Evolutionary conservation across 2,113 vertebrate species (phyloP), one percentile per base, ranked within the genome.

Genomic region (Delphinapterus leucas): DNA sequence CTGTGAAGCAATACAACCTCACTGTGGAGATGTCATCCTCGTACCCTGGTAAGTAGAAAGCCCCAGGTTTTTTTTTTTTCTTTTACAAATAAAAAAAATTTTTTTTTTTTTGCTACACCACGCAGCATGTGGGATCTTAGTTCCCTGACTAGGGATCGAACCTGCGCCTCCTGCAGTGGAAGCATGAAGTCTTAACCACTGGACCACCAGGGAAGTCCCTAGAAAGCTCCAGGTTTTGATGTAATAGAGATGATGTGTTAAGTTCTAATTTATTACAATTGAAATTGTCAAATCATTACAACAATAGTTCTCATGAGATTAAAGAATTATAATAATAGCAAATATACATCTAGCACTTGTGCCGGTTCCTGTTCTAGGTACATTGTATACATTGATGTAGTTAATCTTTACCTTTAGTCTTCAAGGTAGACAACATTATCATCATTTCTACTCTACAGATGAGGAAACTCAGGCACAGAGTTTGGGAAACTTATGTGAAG

Each of bases 1-100:
- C 49, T 1, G 58, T 94, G 74, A 91, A n/a, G 25, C 81, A 93
- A 8, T 93, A 98, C 38, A 98, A 93, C 21, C 87, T 98, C 47
- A 96, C 80, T 0, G 71, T 98, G 81, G 92, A 98, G 95, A 92
- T 18, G 90, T 94, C 53, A 83, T 3, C 96, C 93, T 26, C 77
- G 4, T 63, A 3, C 95, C 49, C 49, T 11, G 2, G 95, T 97
- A 88, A 98, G 92, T 31, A 65, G 38, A 90, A 36, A 68, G 31
- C 13, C 33, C 28, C 21, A 60, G 15, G 38, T 38, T 38, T 26
- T 47, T 41, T 25, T 73, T 41, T 47, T 41, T 47, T 41, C 8
- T 74, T 41, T 74, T 76, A 49, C 41, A 31, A 44, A 33, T 49
- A 12, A 20, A 77, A 31, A 76, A 49, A 12, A 7, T 9, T 76